A percentile compares a stretch with the other conserved stretches of the same genome.
Conservation (phyloP, 2,113 vertebrate species). For the Phylloscopus whistleri region DNA sequence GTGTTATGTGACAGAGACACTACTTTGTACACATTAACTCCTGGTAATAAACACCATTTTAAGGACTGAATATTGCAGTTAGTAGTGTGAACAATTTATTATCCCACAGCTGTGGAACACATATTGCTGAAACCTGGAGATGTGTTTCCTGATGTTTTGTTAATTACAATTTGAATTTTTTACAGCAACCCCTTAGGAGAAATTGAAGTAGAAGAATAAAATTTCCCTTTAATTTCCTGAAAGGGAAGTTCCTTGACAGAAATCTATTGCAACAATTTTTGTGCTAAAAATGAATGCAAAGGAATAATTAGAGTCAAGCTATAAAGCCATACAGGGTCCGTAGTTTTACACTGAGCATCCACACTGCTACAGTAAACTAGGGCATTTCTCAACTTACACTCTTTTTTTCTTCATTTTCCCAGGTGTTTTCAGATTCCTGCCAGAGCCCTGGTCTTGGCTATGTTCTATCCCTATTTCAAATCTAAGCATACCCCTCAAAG, state of each 20-base stretch:
- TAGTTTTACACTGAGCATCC: neutral
- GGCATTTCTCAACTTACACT: neutral
- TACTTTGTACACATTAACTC: neutral
- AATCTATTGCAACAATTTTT: neutral
- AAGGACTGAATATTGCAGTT: neutral
- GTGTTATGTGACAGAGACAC: neutral
- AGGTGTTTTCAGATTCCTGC: neutral
- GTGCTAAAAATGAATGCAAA: neutral
- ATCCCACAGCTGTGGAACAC: neutral
- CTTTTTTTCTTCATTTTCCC: neutral
- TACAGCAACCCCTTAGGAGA: neutral
- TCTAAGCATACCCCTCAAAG: neutral
- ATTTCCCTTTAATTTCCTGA: neutral
- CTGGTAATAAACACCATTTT: neutral
- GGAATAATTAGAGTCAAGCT: neutral
- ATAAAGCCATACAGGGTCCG: accelerated
- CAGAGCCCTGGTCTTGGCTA: neutral
- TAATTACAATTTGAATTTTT: neutral
- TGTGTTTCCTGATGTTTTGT: neutral
- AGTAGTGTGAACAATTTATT: neutral
- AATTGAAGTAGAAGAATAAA: neutral
- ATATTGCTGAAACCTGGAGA: neutral
- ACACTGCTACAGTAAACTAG: neutral
- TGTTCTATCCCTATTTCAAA: neutral
- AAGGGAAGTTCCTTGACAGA: neutral